These are phyloP conservation scores for Caenorhabditis latens DNA, from an alignment of 1,140 invertebrate genomes.

Conservation along the genomic window DNA sequence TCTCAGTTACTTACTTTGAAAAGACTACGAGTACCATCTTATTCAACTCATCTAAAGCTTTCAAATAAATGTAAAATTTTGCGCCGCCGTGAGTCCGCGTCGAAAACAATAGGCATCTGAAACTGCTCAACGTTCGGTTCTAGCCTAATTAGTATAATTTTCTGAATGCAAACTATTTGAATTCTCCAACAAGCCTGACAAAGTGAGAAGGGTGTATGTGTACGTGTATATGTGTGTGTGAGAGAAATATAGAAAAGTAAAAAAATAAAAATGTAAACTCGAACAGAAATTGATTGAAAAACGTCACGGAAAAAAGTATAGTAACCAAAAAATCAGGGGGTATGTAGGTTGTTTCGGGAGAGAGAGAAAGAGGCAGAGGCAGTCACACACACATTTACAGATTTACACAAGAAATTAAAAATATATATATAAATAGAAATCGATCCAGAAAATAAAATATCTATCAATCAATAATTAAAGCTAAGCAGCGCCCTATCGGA, in stretches of 20 bases:
- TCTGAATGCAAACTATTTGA: too few species aligned
- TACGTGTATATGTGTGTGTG: background rate
- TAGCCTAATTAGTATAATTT: too few species aligned
- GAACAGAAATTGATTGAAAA: slow-evolving; percentile 3
- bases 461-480: background rate
- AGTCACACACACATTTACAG: slow-evolving; percentile 49
- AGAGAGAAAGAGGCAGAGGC: background rate
- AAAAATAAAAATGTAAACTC: slow-evolving; percentile 1
- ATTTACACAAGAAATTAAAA: slow-evolving; percentile 45
- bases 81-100: too few species aligned
- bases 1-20: too few species aligned
- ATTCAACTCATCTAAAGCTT: too few species aligned
- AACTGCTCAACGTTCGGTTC: too few species aligned
- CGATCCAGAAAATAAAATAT: background rate
- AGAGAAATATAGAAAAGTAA: background rate
- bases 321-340: background rate
- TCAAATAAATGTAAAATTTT: too few species aligned
- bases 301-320: slow-evolving; percentile 27
- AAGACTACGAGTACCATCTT: too few species aligned
- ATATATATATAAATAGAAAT: background rate
- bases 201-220: too few species aligned
- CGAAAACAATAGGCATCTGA: too few species aligned
- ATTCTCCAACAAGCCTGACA: too few species aligned
- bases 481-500: background rate
- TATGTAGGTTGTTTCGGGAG: background rate